Conservation (phyloP, 2,888 invertebrate species). For the Alentia gelatinosa region DNA sequence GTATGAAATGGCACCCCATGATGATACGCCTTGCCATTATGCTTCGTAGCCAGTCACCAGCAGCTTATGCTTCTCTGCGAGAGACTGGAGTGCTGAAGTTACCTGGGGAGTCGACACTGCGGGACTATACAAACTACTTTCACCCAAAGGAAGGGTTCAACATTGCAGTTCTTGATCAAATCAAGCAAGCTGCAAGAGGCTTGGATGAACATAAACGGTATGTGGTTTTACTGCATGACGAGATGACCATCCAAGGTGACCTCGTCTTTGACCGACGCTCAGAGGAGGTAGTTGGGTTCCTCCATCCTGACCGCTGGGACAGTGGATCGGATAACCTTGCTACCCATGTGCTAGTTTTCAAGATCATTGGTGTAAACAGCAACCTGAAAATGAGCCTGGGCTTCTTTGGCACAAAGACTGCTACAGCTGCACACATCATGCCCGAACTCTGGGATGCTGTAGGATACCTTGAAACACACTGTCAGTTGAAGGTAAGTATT, state of each 20-base stretch:
- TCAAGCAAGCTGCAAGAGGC: neutral
- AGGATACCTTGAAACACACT: too few species aligned
- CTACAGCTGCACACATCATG: too few species aligned
- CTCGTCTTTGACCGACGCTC: constrained; percentile 17
- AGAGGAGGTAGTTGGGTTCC: neutral
- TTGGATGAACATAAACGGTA: neutral
- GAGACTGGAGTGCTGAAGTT: constrained; percentile 16
- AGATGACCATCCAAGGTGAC: constrained; percentile 38
- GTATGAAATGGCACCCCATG: constrained; percentile 51
- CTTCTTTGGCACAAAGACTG: too few species aligned
- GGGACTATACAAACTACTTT: constrained; percentile 9
- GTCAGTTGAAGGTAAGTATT: too few species aligned
- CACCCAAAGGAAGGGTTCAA: neutral
- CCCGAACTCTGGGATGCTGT: too few species aligned
- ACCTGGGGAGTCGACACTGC: constrained; percentile 34
- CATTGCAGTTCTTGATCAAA: neutral
- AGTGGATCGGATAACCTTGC: neutral
- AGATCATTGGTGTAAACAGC: neutral
- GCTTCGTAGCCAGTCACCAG: neutral
- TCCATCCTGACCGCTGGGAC: neutral
- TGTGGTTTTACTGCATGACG: constrained; percentile 41
- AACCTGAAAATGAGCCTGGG: too few species aligned
- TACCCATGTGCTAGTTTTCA: constrained; percentile 29
- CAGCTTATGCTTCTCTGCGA: neutral
- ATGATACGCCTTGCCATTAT: neutral